Evolutionary conservation across 2,888 invertebrate genomes (phyloP).

Genomic region (Notodonta dromedarius): DNA sequence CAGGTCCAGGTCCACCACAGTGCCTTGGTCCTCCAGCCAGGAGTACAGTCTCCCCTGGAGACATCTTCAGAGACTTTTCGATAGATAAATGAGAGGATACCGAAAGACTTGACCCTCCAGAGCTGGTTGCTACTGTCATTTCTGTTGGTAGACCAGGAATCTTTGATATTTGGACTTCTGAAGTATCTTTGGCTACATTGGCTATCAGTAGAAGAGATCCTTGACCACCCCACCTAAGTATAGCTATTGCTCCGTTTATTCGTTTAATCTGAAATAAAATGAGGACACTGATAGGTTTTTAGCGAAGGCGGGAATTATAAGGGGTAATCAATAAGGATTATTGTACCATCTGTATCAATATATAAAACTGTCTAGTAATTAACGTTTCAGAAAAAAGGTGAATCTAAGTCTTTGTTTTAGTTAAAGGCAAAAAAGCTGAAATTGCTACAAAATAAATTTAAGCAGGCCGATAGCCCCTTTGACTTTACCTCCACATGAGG

Average conservation of each 20-base stretch:
- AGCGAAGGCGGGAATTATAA: background rate
- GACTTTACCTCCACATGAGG: conserved; percentile 67
- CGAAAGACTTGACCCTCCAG: conserved; percentile 63
- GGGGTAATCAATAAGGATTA: too few relatives aligned
- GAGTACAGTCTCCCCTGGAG: conserved; percentile 66
- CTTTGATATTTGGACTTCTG: conserved; percentile 74
- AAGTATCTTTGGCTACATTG: conserved; percentile 74
- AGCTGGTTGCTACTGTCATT: conserved; percentile 69
- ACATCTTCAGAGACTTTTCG: conserved; percentile 61
- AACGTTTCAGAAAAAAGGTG: too few relatives aligned
- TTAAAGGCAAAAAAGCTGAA: too few relatives aligned
- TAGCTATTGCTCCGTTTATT: conserved; percentile 72
- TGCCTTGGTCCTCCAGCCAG: conserved; percentile 70
- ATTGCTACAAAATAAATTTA: too few relatives aligned
- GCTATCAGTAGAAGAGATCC: conserved; percentile 67
- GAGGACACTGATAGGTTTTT: background rate
- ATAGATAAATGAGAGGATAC: conserved; percentile 56
- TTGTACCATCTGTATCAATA: too few relatives aligned
- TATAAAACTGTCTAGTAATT: too few relatives aligned
- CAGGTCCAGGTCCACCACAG: conserved; percentile 76
- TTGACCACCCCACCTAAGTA: conserved; percentile 70
- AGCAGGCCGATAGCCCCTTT: too few relatives aligned
- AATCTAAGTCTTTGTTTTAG: too few relatives aligned
- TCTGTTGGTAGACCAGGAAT: conserved; percentile 69
- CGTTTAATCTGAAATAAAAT: conserved; percentile 78